Evolutionary conservation across 2,113 vertebrate genomes (phyloP).

Genomic region (Syngnathoides biaculeatus): DNA sequence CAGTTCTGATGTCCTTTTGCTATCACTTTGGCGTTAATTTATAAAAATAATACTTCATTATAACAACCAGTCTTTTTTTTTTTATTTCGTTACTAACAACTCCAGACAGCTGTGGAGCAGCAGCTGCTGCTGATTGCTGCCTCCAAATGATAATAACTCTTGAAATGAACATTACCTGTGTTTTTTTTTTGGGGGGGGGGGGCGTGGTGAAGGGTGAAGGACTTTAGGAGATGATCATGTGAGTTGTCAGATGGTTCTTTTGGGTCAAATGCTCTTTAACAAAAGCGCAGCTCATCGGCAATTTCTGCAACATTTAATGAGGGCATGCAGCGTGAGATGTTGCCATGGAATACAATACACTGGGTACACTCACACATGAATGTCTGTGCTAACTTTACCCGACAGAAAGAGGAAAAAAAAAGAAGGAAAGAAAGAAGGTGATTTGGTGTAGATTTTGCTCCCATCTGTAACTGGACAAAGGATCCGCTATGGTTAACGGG

Average conservation of each 20-base stretch:
- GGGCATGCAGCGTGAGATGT: conserved; percentile 26
- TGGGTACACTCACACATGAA: conserved; percentile 1
- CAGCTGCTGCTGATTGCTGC: conserved; percentile 69
- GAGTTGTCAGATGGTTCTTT: conserved; percentile 72
- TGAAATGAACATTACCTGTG: conserved; percentile 71
- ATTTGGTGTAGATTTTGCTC: conserved; percentile 45
- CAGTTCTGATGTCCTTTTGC: not conserved
- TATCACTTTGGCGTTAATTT: not conserved
- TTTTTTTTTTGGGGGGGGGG: conserved; percentile 24
- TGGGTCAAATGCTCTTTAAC: conserved; percentile 68
- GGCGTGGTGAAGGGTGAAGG: conserved; percentile 29
- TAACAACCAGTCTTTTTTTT: conserved; percentile 3
- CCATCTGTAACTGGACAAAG: conserved; percentile 54
- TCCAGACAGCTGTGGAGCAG: conserved; percentile 55
- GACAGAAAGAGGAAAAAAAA: not conserved
- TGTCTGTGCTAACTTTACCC: conserved; percentile 5
- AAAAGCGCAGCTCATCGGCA: conserved; percentile 46
- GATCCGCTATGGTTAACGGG: conserved; percentile 47
- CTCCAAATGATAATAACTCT: conserved; percentile 71
- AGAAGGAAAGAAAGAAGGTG: conserved; percentile 25
- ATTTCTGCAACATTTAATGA: conserved; percentile 31
- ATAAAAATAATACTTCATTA: not conserved
- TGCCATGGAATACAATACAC: conserved; percentile 15
- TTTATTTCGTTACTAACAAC: conserved; percentile 48
- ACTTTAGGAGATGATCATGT: conserved; percentile 63